Base-by-base conservation (phyloP, 2,888 invertebrate genomes). In the Eucera pruinosa region DNA sequence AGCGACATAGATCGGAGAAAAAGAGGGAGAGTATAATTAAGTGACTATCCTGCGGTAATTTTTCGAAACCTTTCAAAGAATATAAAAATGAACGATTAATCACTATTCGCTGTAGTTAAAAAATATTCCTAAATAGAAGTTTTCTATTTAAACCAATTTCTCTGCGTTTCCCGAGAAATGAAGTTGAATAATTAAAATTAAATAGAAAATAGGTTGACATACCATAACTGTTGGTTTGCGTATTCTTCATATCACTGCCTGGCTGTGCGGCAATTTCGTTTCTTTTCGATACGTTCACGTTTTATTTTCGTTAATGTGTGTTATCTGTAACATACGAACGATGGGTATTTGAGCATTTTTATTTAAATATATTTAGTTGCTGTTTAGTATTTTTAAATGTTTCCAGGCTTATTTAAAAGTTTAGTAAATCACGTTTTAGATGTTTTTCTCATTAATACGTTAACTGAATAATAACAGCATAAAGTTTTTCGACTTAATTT, bases 221-320 rank as follows among this genome's bases (percentile, higher is more conserved):
- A 90, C 90, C 90, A 86, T 90, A 87, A 81, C 87, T 89, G 81
- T 87, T 89, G 79, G 77, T 88, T 87, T 86, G 86, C 83, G 86
- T 86, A 87, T 90, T 85, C 90, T 89, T 90, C 90, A 90, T 90
- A 89, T 88, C 90, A 89, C 87, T 81, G 87, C 66, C 78, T 84
- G 81, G 82, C 73, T 75, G 64, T 47, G 64, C 79, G 65, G 72
- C 62, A 67, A 48, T 69, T 77, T 75, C 64, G 60, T 58, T 61
- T 77, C 78, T 78, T 52, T 47, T 23, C 52, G 52, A 67, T 73
- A 54, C 36, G 62, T 69, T 60, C 75, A 65, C 75, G 48, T 48
- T 54, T 61, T 69, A 75, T 52, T 48, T 64, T 78, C 48, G 64
- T 65, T 65, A 69, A 75, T 65, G 74, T 48, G 74, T 50, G 69